phyloP scores from a whole-genome alignment of 2,888 invertebrate genomes.

The Pachymerium ferrugineum region DNA sequence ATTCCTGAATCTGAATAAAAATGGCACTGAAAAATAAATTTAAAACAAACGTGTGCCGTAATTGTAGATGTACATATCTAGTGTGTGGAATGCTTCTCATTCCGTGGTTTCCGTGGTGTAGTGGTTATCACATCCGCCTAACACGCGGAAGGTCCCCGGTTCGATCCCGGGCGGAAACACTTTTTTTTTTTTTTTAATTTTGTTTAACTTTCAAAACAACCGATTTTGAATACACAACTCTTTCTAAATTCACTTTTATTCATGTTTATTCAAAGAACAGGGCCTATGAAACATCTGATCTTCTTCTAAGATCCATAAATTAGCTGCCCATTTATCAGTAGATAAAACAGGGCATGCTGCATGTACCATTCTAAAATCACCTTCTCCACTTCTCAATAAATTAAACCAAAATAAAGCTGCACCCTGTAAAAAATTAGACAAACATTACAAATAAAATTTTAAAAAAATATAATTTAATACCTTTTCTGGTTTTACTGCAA shows the following conservation, averaged over 20 bases:
- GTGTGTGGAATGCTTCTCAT: too few relatives aligned
- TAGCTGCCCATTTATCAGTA: not conserved
- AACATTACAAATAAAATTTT: not conserved
- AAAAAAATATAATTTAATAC: not conserved
- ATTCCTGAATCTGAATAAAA: too few relatives aligned
- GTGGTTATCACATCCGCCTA: not conserved
- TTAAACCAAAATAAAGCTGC: constrained; percentile 15
- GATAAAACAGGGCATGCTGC: constrained; percentile 16
- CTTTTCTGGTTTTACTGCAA: constrained; percentile 19
- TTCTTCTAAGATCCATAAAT: not conserved
- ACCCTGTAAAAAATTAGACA: not conserved
- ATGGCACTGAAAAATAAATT: too few relatives aligned
- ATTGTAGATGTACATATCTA: too few relatives aligned
- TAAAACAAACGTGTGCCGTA: too few relatives aligned
- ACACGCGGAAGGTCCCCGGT: constrained; percentile 8
- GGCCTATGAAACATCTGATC: not conserved
- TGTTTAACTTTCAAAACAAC: not conserved
- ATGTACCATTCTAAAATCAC: not conserved
- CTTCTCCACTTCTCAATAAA: constrained; percentile 15
- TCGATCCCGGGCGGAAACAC: constrained; percentile 3
- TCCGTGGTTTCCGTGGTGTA: constrained; percentile 1
- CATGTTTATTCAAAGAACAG: not conserved
- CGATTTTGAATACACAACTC: not conserved
- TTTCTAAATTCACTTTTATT: not conserved
- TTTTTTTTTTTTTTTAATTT: not conserved